Percentiles rank a stretch among this genome's conserved stretches.
phyloP scores from a whole-genome alignment of 2,888 invertebrate species.

The Ctenicera cuprea region DNA sequence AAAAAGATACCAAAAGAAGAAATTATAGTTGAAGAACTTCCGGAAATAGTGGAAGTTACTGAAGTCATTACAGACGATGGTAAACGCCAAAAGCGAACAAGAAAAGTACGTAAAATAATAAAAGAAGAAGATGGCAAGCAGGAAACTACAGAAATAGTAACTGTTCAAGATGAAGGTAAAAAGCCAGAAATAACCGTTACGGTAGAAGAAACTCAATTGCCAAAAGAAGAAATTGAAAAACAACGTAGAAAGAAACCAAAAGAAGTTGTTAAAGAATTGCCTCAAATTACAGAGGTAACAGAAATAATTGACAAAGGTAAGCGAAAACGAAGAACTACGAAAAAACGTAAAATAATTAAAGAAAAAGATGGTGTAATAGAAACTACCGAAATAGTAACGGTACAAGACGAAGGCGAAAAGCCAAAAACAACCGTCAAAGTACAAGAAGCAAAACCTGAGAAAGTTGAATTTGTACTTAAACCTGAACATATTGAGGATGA shows the following conservation, averaged over 20 bases:
- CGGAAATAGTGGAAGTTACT: conserved; percentile 63
- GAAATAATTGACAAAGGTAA: conserved; percentile 64
- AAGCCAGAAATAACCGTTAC: conserved; percentile 62
- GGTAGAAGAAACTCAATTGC: conserved; percentile 59
- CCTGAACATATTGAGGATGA: conserved; percentile 62
- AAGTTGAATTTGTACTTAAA: conserved; percentile 56
- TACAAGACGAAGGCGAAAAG: conserved; percentile 68
- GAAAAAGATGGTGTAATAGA: conserved; percentile 71
- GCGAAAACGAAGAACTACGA: conserved; percentile 65
- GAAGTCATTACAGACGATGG: conserved; percentile 61
- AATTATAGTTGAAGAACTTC: conserved; percentile 71
- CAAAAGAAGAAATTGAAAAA: conserved; percentile 43
- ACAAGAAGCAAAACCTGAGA: conserved; percentile 59
- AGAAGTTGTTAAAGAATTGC: conserved; percentile 56
- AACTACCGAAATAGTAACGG: conserved; percentile 66
- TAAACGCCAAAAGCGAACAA: conserved; percentile 64
- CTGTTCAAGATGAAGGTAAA: conserved; percentile 65
- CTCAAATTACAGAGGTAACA: conserved; percentile 66
- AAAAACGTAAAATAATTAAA: conserved; percentile 69
- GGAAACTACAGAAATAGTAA: conserved; percentile 66
- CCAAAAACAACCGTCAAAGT: conserved; percentile 55
- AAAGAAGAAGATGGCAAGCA: conserved; percentile 70
- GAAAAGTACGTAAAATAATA: conserved; percentile 69
- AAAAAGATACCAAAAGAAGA: conserved; percentile 63
- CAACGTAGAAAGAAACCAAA: background rate